These are phyloP conservation scores for Oncorhynchus keta DNA, from an alignment of 2,113 vertebrate genomes.

Conservation along the genomic window DNA sequence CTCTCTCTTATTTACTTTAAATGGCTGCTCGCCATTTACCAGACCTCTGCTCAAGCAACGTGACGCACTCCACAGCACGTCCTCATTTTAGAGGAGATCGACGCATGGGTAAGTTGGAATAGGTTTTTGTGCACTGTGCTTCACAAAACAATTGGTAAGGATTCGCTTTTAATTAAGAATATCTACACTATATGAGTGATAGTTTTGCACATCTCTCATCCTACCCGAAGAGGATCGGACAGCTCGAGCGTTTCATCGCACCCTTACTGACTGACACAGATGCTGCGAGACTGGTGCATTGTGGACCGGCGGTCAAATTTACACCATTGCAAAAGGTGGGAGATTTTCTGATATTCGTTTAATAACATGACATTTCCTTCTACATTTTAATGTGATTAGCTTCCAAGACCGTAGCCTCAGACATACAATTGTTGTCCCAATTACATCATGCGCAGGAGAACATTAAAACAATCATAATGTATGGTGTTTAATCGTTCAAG, in stretches of 20 bases:
- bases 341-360: neutral
- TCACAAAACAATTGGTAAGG: neutral
- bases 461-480: neutral
- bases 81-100: neutral
- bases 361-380: neutral
- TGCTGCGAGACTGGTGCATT: neutral
- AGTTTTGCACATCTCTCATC: neutral
- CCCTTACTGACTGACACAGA: no score
- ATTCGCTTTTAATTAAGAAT: neutral
- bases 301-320: neutral
- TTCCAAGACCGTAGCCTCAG: neutral
- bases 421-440: neutral
- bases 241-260: neutral
- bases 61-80: no score
- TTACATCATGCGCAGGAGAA: neutral
- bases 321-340: neutral
- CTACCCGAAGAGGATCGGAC: neutral
- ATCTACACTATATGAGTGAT: neutral
- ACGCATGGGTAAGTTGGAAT: neutral
- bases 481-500: neutral
- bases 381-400: neutral
- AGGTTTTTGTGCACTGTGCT: neutral
- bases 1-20: no score
- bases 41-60: neutral
- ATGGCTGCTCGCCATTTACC: constrained; percentile 22